phyloP scores from a whole-genome alignment of 2,113 vertebrate genomes.

The Pseudolaguvia tuberculata region DNA sequence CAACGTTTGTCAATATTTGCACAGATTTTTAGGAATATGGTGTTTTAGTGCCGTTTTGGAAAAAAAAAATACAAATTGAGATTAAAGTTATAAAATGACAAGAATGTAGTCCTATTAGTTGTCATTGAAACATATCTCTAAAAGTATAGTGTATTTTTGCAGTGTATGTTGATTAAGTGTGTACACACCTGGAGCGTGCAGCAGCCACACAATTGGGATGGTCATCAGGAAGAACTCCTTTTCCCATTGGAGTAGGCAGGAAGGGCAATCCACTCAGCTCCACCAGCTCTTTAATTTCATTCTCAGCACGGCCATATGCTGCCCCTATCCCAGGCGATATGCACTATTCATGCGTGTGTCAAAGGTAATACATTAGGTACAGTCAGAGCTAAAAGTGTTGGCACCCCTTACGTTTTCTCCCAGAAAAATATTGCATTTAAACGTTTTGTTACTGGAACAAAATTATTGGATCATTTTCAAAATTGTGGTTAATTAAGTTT shows the following conservation, averaged over 20 bases:
- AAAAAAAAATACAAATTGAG: too few relatives aligned
- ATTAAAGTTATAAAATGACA: too few relatives aligned
- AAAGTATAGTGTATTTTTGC: conserved; percentile 3
- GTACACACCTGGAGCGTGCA: conserved; percentile 81
- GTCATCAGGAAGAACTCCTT: conserved; percentile 87
- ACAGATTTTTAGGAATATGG: background rate
- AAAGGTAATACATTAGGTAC: background rate
- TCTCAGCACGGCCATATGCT: conserved; percentile 82
- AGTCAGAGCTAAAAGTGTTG: too few relatives aligned
- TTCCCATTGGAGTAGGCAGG: conserved; percentile 95
- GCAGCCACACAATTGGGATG: conserved; percentile 87
- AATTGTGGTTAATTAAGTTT: too few relatives aligned
- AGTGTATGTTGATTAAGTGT: background rate
- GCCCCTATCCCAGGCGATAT: conserved; percentile 71
- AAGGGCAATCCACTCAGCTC: conserved; percentile 81
- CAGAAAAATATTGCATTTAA: too few relatives aligned
- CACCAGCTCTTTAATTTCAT: conserved; percentile 75
- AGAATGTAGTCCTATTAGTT: too few relatives aligned
- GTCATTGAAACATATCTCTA: too few relatives aligned
- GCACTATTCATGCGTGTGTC: background rate
- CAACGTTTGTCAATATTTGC: background rate
- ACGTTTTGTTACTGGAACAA: too few relatives aligned
- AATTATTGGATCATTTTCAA: too few relatives aligned
- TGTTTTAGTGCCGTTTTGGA: too few relatives aligned
- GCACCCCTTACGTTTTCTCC: too few relatives aligned